Evolutionary conservation across 2,888 invertebrate species (phyloP).

Genomic region (Brachylomia viminalis): DNA sequence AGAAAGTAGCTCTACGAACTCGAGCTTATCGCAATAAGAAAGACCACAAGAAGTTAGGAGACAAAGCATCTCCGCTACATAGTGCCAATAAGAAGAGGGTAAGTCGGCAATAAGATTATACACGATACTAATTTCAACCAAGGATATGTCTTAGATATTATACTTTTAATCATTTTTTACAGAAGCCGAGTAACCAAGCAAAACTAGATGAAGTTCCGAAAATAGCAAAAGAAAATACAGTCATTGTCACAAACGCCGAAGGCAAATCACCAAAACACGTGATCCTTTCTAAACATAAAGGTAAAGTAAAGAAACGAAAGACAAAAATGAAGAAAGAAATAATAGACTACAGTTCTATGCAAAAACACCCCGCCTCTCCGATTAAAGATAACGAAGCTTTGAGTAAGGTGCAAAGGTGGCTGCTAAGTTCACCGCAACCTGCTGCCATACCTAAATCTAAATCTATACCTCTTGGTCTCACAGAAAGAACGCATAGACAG

Average conservation of each 20-base stretch:
- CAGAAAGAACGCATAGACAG: slow-evolving; percentile 87
- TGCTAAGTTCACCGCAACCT: slow-evolving; percentile 93
- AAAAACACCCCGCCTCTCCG: slow-evolving; percentile 90
- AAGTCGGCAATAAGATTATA: slow-evolving; percentile 64
- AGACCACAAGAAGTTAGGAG: slow-evolving; percentile 84
- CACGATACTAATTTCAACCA: neutral
- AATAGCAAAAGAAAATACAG: slow-evolving; percentile 84
- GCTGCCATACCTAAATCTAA: slow-evolving; percentile 94
- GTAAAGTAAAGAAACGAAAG: slow-evolving; percentile 89
- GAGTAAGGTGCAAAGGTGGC: slow-evolving; percentile 96
- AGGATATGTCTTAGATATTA: neutral
- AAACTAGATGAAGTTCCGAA: slow-evolving; percentile 83
- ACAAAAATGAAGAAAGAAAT: slow-evolving; percentile 93
- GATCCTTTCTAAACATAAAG: slow-evolving; percentile 87
- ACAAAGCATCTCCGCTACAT: slow-evolving; percentile 86
- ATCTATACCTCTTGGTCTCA: slow-evolving; percentile 94
- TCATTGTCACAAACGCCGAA: slow-evolving; percentile 86
- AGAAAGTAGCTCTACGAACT: slow-evolving; percentile 93
- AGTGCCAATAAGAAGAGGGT: slow-evolving; percentile 88
- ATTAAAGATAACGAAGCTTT: slow-evolving; percentile 90
- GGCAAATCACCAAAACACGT: slow-evolving; percentile 91
- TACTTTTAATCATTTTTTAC: slow-evolving; percentile 48
- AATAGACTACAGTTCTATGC: slow-evolving; percentile 94
- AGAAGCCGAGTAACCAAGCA: slow-evolving; percentile 83
- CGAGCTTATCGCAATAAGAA: slow-evolving; percentile 90